A percentile compares a stretch with the other conserved stretches of the same genome.
phyloP scores from a whole-genome alignment of 2,113 vertebrate species.

The Grammomys dolichurus region DNA sequence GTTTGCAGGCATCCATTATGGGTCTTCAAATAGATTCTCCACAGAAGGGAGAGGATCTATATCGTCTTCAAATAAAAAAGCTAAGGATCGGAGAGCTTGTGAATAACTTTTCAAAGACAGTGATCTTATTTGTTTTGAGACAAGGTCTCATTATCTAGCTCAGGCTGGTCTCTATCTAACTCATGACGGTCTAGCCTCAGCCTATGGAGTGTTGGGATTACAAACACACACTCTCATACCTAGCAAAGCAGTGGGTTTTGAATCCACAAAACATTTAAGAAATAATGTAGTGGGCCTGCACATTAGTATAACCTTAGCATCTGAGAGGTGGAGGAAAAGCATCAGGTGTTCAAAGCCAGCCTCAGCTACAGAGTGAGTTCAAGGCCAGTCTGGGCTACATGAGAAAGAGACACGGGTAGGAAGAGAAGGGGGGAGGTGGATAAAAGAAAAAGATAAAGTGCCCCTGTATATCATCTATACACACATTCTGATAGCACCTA shows the following conservation, averaged over 20 bases:
- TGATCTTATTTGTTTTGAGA: not conserved
- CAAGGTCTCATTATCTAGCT: not conserved
- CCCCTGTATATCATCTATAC: not conserved
- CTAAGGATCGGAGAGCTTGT: not conserved
- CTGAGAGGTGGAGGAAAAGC: not conserved
- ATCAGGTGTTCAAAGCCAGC: not conserved
- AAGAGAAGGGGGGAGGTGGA: too few species aligned
- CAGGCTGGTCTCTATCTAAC: not conserved
- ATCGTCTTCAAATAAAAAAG: constrained; percentile 31
- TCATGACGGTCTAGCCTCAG: not conserved
- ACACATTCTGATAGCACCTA: not conserved
- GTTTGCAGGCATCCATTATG: not conserved
- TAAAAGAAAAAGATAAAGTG: not conserved
- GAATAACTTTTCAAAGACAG: not conserved
- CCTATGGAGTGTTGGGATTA: not conserved
- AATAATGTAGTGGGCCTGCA: not conserved
- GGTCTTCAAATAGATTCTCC: not conserved
- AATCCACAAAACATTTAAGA: not conserved
- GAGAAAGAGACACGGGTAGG: not conserved
- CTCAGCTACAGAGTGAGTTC: not conserved
- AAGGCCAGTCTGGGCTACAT: not conserved
- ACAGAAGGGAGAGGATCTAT: not conserved
- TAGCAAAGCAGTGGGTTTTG: not conserved
- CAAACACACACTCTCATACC: not conserved
- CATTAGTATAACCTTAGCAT: not conserved